Evolutionary conservation across 2,888 invertebrate species (phyloP), one percentile per base, ranked within the genome.

Genomic region (Eristalis pertinax): DNA sequence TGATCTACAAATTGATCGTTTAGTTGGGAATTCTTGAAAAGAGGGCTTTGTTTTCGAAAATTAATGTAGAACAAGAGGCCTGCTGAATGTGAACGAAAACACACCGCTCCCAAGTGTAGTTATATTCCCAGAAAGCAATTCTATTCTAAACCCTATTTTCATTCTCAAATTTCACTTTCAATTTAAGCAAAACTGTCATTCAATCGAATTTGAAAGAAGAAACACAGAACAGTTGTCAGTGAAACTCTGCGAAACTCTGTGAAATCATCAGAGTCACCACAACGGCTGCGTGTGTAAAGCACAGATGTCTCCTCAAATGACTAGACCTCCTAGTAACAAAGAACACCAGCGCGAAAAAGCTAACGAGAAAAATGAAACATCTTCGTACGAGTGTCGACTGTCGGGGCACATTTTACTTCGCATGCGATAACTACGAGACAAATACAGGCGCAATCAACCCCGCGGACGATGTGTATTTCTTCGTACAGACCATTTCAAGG

Each of bases 221-320:
- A 63, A 67, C 41, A 32, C 83, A 68, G 50, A 38, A 38, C 13
- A 38, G 11, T 38, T 56, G 41, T 29, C 56, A 24, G 63, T 22
- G 22, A 58, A 43, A 60, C 35, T 65, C 64, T 26, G 11, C 50
- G 58, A 58, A 43, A 60, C 35, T 65, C 64, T 26, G 11, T 35
- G 58, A 69, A 74, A 65, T 24, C 60, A 72, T 50, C 50, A 15
- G 0, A 80, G 38, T 80, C 35, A 77, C 68, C 62, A 26, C 32
- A 81, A 67, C 13, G 58, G 22, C 56, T 62, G 50, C 56, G 89
- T 89, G 89, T 50, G 89, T 90, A 90, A 90, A 90, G 90, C 90
- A 89, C 89, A 90, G 90, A 90, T 90, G 90, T 90, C 90, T 90
- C 90, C 90, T 90, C 90, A 90, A 90, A 90, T 90, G 87, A 87